These are phyloP conservation scores for Theocolax elegans DNA, from an alignment of 1,140 invertebrate species.

Conservation along the genomic window DNA sequence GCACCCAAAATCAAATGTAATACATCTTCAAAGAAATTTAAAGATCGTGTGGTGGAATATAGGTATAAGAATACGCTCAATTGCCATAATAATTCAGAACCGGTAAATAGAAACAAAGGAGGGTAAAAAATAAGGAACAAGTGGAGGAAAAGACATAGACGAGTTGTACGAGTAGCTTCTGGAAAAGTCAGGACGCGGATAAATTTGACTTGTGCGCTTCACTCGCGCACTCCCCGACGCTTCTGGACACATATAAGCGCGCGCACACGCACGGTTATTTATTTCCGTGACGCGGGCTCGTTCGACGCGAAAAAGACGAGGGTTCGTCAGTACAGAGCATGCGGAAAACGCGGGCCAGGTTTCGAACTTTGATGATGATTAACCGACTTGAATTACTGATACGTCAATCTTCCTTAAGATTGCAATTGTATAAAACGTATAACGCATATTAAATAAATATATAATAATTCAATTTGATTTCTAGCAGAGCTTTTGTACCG, in stretches of 20 bases:
- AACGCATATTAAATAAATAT: too few relatives aligned
- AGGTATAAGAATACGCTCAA: too few relatives aligned
- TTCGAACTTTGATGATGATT: too few relatives aligned
- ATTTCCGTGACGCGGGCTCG: slow-evolving; percentile 31
- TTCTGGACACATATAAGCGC: background rate
- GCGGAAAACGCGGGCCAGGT: slow-evolving; percentile 16
- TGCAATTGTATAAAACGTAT: too few relatives aligned
- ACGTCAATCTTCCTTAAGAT: too few relatives aligned
- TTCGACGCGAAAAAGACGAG: background rate
- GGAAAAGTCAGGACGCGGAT: slow-evolving; percentile 19
- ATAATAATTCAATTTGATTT: too few relatives aligned
- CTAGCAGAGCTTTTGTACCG: too few relatives aligned
- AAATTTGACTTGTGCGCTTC: slow-evolving; percentile 33
- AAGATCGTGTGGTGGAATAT: too few relatives aligned
- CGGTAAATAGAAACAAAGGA: background rate
- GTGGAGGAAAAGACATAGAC: background rate
- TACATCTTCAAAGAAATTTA: too few relatives aligned
- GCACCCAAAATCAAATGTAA: too few relatives aligned
- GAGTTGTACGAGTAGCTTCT: slow-evolving; percentile 2
- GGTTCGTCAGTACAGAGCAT: background rate
- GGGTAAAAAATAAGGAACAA: background rate
- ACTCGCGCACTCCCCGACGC: background rate
- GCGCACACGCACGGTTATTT: slow-evolving; percentile 23
- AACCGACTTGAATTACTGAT: too few relatives aligned
- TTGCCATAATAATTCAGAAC: too few relatives aligned